Conservation (phyloP, 2,113 vertebrate species). For the Cromileptes altivelis region DNA sequence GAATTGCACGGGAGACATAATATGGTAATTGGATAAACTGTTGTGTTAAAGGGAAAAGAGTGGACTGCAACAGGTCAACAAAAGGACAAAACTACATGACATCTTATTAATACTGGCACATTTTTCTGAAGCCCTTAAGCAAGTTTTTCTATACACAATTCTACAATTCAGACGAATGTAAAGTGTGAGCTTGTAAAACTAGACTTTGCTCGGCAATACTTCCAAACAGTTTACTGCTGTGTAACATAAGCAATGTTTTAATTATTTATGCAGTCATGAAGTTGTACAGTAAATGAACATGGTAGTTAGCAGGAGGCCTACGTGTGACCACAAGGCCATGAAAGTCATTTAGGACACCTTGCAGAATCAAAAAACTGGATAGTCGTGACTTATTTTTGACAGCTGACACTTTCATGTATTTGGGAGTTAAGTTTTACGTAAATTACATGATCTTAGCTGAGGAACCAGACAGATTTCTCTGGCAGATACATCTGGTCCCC, state of each 20-base stretch:
- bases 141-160: not conserved
- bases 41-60: not conserved
- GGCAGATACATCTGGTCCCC: no score
- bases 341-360: slow-evolving; percentile 1
- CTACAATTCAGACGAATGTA: no score
- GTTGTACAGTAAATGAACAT: not conserved
- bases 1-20: not conserved
- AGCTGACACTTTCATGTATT: not conserved
- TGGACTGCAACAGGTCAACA: not conserved
- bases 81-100: not conserved
- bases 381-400: no score
- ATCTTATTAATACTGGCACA: not conserved
- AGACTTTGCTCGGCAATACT: not conserved
- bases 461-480: no score
- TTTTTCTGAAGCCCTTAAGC: not conserved
- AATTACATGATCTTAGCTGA: no score
- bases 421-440: not conserved
- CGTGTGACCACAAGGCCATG: not conserved
- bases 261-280: slow-evolving; percentile 9
- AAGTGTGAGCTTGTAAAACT: not conserved
- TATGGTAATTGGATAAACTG: not conserved
- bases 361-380: not conserved
- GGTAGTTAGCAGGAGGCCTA: not conserved
- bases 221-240: not conserved
- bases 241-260: slow-evolving; percentile 3